A percentile compares a stretch with the other conserved stretches of the same genome.
Conservation (phyloP, 2,113 vertebrate genomes). For the Sardina pilchardus region DNA sequence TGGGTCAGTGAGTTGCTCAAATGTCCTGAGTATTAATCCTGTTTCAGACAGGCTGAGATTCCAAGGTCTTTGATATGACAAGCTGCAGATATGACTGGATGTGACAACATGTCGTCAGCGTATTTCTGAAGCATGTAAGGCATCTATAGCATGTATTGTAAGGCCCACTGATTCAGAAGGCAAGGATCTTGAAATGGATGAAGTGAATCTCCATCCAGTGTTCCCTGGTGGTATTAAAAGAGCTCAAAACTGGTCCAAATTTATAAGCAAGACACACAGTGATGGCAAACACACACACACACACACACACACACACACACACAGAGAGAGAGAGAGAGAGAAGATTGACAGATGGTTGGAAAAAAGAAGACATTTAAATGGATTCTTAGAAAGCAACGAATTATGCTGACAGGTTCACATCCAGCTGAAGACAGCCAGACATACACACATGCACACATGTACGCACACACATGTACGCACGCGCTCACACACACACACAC, state of each 20-base stretch:
- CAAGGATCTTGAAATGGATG: too few relatives aligned
- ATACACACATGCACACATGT: not conserved
- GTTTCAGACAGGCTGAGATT: not conserved
- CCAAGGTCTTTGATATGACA: not conserved
- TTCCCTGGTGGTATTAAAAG: too few relatives aligned
- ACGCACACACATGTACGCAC: not conserved
- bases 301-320: not conserved
- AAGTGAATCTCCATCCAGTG: too few relatives aligned
- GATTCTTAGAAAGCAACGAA: not conserved
- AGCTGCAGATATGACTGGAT: not conserved
- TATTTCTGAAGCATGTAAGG: not conserved
- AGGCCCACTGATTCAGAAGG: not conserved
- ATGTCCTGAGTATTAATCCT: not conserved
- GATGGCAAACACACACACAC: not conserved
- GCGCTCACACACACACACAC: not conserved
- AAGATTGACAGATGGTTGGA: not conserved
- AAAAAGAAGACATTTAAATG: not conserved
- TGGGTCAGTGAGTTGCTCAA: not conserved
- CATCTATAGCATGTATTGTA: not conserved
- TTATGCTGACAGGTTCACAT: not conserved
- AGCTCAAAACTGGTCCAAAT: too few relatives aligned
- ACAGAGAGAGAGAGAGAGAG: not conserved
- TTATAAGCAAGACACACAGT: too few relatives aligned
- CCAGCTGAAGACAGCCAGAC: not conserved
- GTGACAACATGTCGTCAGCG: not conserved